Conservation (phyloP, 1,140 invertebrate species). For the Solen grandis region DNA sequence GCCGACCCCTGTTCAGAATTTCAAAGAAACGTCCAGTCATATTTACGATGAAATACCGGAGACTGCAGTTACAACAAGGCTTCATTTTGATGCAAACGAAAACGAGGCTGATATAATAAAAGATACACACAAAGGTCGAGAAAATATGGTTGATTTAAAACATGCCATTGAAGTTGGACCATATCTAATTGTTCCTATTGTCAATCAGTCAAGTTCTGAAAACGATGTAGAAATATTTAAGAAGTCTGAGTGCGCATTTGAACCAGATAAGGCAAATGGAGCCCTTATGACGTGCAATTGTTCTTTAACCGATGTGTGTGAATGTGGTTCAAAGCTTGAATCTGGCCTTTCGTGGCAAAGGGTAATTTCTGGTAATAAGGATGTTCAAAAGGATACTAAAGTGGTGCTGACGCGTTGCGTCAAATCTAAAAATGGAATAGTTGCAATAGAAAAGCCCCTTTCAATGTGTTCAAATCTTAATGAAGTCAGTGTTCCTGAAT, state of each 20-base stretch:
- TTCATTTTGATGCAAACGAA: background rate
- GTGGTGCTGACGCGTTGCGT: constrained; percentile 47
- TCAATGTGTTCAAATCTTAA: constrained; percentile 44
- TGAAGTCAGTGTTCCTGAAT: background rate
- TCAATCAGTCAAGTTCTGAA: constrained; percentile 5
- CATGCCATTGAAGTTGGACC: constrained; percentile 57
- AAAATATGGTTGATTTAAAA: constrained; percentile 29
- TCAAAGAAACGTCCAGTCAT: constrained; percentile 35
- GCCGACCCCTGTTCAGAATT: constrained; percentile 47
- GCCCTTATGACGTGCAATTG: constrained; percentile 25
- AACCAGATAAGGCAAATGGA: constrained; percentile 11
- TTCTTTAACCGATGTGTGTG: no score
- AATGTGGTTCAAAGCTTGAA: no score
- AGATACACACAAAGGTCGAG: constrained; percentile 8
- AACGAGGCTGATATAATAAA: constrained; percentile 49
- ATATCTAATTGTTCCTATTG: constrained; percentile 51
- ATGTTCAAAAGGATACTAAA: constrained; percentile 31
- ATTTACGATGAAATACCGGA: constrained; percentile 57
- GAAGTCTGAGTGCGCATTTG: background rate
- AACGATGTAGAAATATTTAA: constrained; percentile 53
- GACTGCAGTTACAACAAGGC: constrained; percentile 9
- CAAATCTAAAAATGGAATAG: constrained; percentile 26
- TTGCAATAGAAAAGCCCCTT: background rate
- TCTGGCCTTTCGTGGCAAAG: no score
- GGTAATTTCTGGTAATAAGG: background rate